Percentiles rank a stretch among this genome's conserved stretches.
These are phyloP conservation scores for Germaria angustata DNA, from an alignment of 2,888 invertebrate species.

Conservation along the genomic window DNA sequence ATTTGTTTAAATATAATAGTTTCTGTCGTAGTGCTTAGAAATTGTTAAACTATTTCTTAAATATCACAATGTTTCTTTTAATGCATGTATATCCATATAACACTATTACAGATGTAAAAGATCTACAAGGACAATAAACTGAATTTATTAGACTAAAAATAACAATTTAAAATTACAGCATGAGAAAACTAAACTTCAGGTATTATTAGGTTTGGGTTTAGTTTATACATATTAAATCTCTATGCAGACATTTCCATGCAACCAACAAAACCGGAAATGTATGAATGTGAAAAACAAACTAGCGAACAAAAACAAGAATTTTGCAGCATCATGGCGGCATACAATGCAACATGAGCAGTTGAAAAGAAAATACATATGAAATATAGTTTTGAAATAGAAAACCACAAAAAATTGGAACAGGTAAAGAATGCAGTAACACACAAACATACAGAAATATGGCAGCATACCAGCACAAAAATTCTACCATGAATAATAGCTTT, in stretches of 20 bases:
- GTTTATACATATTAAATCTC: slow-evolving; percentile 31
- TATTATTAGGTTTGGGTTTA: slow-evolving; percentile 3
- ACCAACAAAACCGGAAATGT: slow-evolving; percentile 40
- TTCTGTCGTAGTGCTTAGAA: not conserved
- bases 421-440: not conserved
- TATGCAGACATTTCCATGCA: slow-evolving; percentile 31
- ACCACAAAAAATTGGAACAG: slow-evolving; percentile 40
- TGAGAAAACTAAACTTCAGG: not conserved
- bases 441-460: not conserved
- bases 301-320: slow-evolving; percentile 7
- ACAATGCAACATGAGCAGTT: slow-evolving; percentile 24
- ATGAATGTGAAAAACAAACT: slow-evolving; percentile 6
- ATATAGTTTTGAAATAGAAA: slow-evolving; percentile 58
- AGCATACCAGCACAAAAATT: not conserved
- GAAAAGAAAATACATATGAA: slow-evolving; percentile 42
- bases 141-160: slow-evolving; percentile 34
- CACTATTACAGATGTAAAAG: not conserved
- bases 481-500: slow-evolving; percentile 51
- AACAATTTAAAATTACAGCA: slow-evolving; percentile 12
- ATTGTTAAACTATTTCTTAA: not conserved
- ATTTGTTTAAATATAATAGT: not conserved
- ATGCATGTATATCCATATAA: not conserved
- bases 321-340: slow-evolving; percentile 48
- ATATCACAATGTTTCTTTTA: not conserved
- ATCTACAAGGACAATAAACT: slow-evolving; percentile 3